Conservation (phyloP, 2,113 vertebrate genomes). For the Lamprologus speciosus region DNA sequence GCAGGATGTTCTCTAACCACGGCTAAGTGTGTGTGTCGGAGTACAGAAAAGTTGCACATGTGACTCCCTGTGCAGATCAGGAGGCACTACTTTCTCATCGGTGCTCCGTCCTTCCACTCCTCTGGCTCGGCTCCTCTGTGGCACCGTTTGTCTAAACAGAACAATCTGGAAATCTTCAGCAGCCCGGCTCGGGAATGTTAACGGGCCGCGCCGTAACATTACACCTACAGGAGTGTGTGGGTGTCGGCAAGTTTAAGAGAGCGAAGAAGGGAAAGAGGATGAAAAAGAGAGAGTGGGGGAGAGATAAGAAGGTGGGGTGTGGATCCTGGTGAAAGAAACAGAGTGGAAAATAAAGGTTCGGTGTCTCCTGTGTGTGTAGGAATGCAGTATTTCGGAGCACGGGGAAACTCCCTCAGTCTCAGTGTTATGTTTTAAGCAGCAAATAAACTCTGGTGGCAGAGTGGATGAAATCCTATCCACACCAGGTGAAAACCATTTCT, state of each 20-base stretch:
- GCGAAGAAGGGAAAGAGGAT: not conserved
- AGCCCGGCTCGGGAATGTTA: slow-evolving; percentile 33
- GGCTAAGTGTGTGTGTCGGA: not conserved
- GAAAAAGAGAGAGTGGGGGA: not conserved
- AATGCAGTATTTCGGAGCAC: not conserved
- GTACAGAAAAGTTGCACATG: not conserved
- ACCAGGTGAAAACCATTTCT: slow-evolving; percentile 61
- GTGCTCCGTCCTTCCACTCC: not conserved
- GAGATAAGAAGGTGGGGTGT: not conserved
- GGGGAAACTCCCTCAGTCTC: slow-evolving; percentile 34
- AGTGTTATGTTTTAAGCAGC: slow-evolving; percentile 34
- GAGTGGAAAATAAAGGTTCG: slow-evolving; percentile 10
- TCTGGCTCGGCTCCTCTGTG: not conserved
- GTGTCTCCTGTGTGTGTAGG: not conserved
- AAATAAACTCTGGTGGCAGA: slow-evolving; percentile 38
- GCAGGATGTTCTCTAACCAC: slow-evolving; percentile 11
- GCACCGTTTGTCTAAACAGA: slow-evolving; percentile 43
- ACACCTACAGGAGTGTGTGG: slow-evolving; percentile 41
- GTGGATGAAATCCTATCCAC: slow-evolving; percentile 40
- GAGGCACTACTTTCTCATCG: not conserved
- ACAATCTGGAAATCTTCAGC: slow-evolving; percentile 61
- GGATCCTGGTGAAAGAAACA: not conserved
- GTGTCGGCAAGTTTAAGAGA: slow-evolving; percentile 2
- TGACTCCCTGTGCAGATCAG: not conserved
- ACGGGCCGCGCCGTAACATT: slow-evolving; percentile 40